Base-by-base conservation (phyloP, 2,797 vertebrate genomes). In the Lophius americanus region DNA sequence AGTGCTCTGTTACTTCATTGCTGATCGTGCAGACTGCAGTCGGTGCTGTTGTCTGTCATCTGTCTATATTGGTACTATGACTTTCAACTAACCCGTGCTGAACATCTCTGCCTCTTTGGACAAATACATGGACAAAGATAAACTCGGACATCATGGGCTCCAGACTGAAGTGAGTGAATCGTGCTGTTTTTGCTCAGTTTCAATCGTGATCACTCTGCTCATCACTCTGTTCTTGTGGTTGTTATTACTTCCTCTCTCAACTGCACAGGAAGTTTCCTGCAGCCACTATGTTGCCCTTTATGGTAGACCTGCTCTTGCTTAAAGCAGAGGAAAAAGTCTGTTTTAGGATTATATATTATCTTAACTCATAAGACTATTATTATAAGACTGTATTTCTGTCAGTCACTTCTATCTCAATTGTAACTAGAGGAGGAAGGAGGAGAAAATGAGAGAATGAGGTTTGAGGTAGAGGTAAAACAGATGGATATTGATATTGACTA, bases 81-180 rank as follows among this genome's bases (percentile, higher is more conserved):
- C 67, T 10, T 3, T 48, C 39, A 13, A 39, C 59, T 59, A 13
- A 10, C 47, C 33, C 62, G 78, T 65, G 62, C 73, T 66, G 66
- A 78, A 59, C 53, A 65, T 42, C 73, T 73, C 66, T 55, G 55
- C 50, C 58, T 58, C 50, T 53, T 79, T 61, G 78, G 70, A 76
- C 63, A 64, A 68, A 73, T 81, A 83, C 78, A 92, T 93, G 91
- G 92, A 86, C 89, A 78, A 80, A 75, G 68, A 14, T 47, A 37
- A 46, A 60, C 59, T 50, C 9, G 32, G 61, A 59, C 81, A 93
- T 13, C 76, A 94, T 94, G 93, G 93, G 93, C 75, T 92, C 93
- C 80, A 93, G 93, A 92, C 74, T 94, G 44, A 94, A 92, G 93
- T 94, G 88, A 91, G 92, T 84, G n/a, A 8, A 46, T 53, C 14